Evolutionary conservation across 2,888 invertebrate species (phyloP).

Genomic region (Caenorhabditis zanzibari): DNA sequence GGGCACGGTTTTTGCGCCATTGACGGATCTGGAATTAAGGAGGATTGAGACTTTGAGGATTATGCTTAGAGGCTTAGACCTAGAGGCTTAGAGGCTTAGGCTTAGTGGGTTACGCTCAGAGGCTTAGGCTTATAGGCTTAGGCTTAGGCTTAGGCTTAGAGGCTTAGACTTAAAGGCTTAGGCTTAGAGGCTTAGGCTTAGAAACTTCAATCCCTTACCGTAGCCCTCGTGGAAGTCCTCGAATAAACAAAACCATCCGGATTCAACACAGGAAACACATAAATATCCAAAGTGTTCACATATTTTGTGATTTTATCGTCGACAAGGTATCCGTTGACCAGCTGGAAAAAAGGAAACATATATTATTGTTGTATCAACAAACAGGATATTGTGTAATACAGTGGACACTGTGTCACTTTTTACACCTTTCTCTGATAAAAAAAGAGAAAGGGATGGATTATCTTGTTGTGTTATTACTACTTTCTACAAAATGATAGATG

Average conservation of each 20-base stretch:
- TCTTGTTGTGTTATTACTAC: neutral
- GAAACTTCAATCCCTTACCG: slow-evolving; percentile 43
- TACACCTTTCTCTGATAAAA: slow-evolving; percentile 7
- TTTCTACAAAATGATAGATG: neutral
- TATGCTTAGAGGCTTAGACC: too few species aligned
- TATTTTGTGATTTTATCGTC: slow-evolving; percentile 77
- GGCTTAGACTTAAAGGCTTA: too few species aligned
- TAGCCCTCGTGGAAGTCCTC: slow-evolving; percentile 67
- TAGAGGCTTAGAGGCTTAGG: too few species aligned
- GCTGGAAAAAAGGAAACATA: slow-evolving; percentile 52
- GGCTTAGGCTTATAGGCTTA: too few species aligned
- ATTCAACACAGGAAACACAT: slow-evolving; percentile 81
- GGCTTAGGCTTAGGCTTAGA: too few species aligned
- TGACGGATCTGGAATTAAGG: slow-evolving; percentile 76
- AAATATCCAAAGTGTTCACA: slow-evolving; percentile 79
- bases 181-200: neutral
- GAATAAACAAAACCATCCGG: slow-evolving; percentile 83
- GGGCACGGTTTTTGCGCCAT: slow-evolving; percentile 82
- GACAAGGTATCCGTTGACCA: slow-evolving; percentile 75
- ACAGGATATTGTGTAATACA: slow-evolving; percentile 25
- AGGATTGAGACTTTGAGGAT: too few species aligned
- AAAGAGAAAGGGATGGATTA: slow-evolving; percentile 4
- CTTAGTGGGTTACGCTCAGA: too few species aligned
- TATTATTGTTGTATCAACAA: neutral
- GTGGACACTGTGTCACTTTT: neutral